Percentiles rank a stretch among this genome's conserved stretches.
Conservation (phyloP, 1,140 invertebrate species). For the Macrobrachium nipponense region DNA sequence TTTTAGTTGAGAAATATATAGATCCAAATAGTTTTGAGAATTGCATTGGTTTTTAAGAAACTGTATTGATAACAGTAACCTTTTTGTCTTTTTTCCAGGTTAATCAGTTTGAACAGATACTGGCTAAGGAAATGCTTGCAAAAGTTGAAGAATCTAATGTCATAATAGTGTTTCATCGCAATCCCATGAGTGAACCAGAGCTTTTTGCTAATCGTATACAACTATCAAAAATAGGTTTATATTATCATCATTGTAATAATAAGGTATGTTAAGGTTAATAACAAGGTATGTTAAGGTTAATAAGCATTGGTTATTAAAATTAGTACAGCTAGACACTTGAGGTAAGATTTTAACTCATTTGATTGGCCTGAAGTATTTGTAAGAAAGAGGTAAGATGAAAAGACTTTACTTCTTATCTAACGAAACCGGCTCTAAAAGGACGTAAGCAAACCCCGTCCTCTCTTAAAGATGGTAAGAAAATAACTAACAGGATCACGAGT, state of each 20-base stretch:
- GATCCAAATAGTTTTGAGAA: too few relatives aligned
- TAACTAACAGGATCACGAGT: too few relatives aligned
- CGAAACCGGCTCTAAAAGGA: too few relatives aligned
- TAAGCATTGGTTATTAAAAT: neutral
- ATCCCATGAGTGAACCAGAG: constrained; percentile 6
- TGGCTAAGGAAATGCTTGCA: constrained; percentile 29
- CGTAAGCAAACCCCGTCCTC: too few relatives aligned
- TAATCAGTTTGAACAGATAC: constrained; percentile 41
- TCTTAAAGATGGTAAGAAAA: too few relatives aligned
- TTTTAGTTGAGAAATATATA: too few relatives aligned
- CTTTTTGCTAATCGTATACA: constrained; percentile 24
- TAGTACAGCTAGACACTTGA: neutral
- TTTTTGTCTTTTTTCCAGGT: constrained; percentile 29
- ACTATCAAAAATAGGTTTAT: constrained; percentile 25
- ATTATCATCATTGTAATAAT: constrained; percentile 33
- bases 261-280: constrained; percentile 41
- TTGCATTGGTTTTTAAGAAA: too few relatives aligned
- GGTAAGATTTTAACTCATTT: too few relatives aligned
- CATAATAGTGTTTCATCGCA: constrained; percentile 24
- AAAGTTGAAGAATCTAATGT: constrained; percentile 44
- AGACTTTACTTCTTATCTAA: too few relatives aligned
- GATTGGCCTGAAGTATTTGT: too few relatives aligned
- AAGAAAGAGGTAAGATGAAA: too few relatives aligned
- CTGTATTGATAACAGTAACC: neutral
- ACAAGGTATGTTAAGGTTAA: neutral